Percentiles rank a stretch among this genome's conserved stretches.
These are phyloP conservation scores for Microchrysa polita DNA, from an alignment of 2,888 invertebrate genomes.

Conservation along the genomic window DNA sequence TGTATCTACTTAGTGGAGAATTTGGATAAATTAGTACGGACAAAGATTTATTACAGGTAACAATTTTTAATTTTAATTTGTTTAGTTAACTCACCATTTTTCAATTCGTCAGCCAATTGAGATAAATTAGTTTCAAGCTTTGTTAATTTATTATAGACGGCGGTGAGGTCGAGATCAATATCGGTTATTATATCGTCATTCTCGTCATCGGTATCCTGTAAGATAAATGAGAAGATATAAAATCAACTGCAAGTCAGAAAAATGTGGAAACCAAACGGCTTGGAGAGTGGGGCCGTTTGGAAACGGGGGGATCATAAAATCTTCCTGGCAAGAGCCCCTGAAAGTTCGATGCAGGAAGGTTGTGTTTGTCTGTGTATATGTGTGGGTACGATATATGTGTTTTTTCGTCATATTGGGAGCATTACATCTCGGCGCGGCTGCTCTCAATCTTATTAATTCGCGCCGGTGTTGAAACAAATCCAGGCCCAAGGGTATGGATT, in stretches of 20 bases:
- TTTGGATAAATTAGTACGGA: neutral
- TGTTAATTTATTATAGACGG: conserved; percentile 43
- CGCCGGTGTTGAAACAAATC: no score
- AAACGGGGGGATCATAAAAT: neutral
- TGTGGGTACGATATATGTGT: no score
- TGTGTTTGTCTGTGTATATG: no score
- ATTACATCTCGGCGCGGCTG: no score
- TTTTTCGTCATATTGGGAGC: no score
- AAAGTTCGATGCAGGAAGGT: no score
- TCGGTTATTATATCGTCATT: conserved; percentile 45
- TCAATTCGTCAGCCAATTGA: conserved; percentile 34
- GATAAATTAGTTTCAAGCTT: conserved; percentile 44
- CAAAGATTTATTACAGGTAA: no score
- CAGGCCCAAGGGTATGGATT: no score
- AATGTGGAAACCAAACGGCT: neutral
- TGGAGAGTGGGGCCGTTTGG: neutral
- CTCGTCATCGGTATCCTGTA: conserved; percentile 58
- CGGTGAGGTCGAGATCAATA: conserved; percentile 33
- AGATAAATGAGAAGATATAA: neutral
- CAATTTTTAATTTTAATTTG: no score
- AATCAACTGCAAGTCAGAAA: neutral
- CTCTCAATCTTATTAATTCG: no score
- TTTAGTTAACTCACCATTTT: conserved; percentile 33
- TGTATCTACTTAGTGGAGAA: neutral
- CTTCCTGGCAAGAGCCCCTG: no score